Conservation (phyloP, 1,140 invertebrate species). For the Drosophila sp. region DNA sequence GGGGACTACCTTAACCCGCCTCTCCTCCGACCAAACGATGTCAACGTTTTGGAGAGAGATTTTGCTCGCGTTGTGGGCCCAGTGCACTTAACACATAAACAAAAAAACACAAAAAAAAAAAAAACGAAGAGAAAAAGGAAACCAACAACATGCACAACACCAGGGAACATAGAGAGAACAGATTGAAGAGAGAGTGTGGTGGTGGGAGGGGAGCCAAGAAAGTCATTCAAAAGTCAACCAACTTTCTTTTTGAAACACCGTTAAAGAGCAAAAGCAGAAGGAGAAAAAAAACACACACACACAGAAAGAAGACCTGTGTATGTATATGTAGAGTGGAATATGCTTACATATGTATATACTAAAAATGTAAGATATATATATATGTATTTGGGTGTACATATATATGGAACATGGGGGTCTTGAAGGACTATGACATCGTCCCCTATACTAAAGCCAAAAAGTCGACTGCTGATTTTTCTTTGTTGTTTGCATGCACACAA, state of each 20-base stretch:
- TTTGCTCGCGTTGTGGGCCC: constrained; percentile 68
- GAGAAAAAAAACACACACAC: constrained; percentile 33
- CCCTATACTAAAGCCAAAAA: constrained; percentile 33
- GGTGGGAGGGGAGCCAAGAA: constrained; percentile 45
- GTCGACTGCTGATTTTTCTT: constrained; percentile 76
- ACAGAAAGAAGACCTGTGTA: constrained; percentile 1
- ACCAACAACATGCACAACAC: constrained; percentile 42
- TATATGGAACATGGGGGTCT: neutral
- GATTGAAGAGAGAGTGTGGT: neutral
- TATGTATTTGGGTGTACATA: neutral
- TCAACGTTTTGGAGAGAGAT: constrained; percentile 21
- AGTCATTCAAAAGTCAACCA: constrained; percentile 82
- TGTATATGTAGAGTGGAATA: constrained; percentile 24
- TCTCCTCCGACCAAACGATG: neutral
- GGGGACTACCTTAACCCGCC: too few relatives aligned
- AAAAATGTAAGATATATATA: constrained; percentile 5
- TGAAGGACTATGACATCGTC: constrained; percentile 41
- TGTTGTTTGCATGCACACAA: constrained; percentile 79
- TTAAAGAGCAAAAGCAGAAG: constrained; percentile 58
- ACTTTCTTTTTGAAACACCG: constrained; percentile 80
- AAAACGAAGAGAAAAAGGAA: neutral
- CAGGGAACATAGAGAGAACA: neutral
- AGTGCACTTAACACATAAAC: constrained; percentile 81
- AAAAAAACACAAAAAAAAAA: constrained; percentile 29
- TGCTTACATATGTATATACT: constrained; percentile 6